Percentiles rank a stretch among this genome's conserved stretches.
Evolutionary conservation across 2,888 invertebrate species (phyloP).

Genomic region (Clitarchus hookeri): DNA sequence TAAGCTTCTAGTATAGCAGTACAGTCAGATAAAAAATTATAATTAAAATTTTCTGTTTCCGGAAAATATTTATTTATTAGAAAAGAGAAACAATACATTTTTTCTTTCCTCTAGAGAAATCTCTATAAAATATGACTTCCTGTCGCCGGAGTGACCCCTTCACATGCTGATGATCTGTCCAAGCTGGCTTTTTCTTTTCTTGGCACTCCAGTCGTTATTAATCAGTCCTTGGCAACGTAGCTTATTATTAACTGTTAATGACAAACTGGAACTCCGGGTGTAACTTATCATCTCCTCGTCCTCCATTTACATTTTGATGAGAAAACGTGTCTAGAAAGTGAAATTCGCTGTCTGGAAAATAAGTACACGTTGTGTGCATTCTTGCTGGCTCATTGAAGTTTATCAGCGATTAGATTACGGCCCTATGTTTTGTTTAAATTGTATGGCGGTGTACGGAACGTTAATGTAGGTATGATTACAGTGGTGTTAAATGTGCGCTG

Average conservation of each 20-base stretch:
- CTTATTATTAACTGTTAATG: conserved; percentile 14
- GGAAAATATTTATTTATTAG: no score
- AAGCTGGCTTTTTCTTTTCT: not conserved
- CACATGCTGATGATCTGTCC: not conserved
- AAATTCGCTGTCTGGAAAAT: not conserved
- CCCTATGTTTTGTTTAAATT: not conserved
- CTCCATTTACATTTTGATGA: conserved; percentile 6
- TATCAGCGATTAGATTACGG: not conserved
- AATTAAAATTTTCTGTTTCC: no score
- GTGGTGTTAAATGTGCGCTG: not conserved
- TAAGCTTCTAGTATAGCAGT: no score
- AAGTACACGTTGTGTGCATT: not conserved
- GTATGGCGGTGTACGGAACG: not conserved
- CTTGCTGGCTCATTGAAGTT: not conserved
- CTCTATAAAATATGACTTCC: no score
- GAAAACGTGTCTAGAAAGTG: not conserved
- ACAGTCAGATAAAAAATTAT: no score
- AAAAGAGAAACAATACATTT: no score
- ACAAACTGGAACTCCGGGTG: not conserved
- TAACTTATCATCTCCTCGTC: not conserved
- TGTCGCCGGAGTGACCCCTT: not conserved
- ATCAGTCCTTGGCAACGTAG: not conserved
- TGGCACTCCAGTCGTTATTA: not conserved
- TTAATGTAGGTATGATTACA: not conserved
- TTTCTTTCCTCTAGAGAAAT: no score